phyloP scores from a whole-genome alignment of 2,797 vertebrate species.

The Smutsia temminckii region DNA sequence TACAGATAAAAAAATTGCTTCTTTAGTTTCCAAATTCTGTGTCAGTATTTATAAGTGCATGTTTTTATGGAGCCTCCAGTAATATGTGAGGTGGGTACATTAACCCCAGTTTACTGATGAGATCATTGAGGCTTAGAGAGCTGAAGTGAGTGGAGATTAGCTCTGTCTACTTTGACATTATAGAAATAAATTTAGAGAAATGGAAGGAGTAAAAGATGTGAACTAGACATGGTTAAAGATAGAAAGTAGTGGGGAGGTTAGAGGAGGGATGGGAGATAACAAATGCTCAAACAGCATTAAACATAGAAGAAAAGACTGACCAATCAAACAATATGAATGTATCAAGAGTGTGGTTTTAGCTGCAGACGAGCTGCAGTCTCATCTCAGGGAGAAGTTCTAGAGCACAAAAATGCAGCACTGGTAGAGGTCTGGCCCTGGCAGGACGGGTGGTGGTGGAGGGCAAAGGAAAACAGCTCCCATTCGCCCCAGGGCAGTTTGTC shows the following conservation, averaged over 20 bases:
- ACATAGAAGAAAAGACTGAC: not conserved
- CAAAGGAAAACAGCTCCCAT: not conserved
- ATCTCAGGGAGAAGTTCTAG: not conserved
- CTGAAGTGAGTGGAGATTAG: not conserved
- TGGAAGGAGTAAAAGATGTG: not conserved
- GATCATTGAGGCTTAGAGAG: not conserved
- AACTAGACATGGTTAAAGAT: not conserved
- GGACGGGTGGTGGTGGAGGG: not conserved
- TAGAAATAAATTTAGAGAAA: not conserved
- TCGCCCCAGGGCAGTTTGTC: not conserved
- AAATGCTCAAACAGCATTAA: not conserved
- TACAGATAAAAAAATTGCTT: not conserved
- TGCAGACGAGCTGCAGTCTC: not conserved
- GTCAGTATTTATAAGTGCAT: not conserved
- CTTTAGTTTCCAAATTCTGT: not conserved
- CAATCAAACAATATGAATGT: not conserved
- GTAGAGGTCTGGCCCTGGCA: not conserved
- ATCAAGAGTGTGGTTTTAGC: not conserved
- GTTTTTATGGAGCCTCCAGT: not conserved
- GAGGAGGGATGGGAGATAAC: not conserved
- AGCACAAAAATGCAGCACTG: not conserved
- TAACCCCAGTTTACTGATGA: not conserved
- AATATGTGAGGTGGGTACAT: not conserved
- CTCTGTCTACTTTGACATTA: not conserved
- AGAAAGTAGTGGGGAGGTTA: not conserved